Conservation (phyloP, 2,113 vertebrate species). For the Cheirogaleus medius region DNA sequence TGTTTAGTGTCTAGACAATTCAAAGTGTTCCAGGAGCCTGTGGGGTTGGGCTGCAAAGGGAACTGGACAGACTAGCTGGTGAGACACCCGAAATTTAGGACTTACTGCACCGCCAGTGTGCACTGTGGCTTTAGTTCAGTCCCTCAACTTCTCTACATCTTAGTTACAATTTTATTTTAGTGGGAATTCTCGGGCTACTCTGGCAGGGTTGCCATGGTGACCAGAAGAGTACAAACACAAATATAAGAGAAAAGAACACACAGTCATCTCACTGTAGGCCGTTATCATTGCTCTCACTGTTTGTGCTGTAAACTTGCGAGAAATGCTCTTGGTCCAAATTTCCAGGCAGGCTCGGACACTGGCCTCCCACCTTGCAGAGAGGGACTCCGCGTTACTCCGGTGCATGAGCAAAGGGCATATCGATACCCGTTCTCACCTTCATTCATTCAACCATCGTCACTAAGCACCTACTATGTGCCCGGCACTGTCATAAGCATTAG, state of each 20-base stretch:
- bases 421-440: neutral
- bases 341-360: rapidly evolving
- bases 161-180: neutral
- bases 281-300: rapidly evolving
- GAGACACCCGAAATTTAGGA: neutral
- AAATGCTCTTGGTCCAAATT: neutral
- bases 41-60: neutral
- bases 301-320: neutral
- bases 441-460: rapidly evolving
- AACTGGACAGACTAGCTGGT: rapidly evolving
- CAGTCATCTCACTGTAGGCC: neutral
- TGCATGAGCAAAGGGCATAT: rapidly evolving
- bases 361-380: rapidly evolving
- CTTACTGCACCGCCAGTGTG: rapidly evolving
- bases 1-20: neutral
- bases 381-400: rapidly evolving
- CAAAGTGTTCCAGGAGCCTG: rapidly evolving
- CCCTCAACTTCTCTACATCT: neutral
- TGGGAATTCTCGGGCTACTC: neutral
- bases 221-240: neutral
- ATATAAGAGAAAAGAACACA: neutral
- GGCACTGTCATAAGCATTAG: rapidly evolving
- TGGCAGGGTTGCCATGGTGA: conserved; percentile 46
- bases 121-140: neutral
- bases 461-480: rapidly evolving